Conservation (phyloP, 2,113 vertebrate species). For the Rhinoderma darwinii region DNA sequence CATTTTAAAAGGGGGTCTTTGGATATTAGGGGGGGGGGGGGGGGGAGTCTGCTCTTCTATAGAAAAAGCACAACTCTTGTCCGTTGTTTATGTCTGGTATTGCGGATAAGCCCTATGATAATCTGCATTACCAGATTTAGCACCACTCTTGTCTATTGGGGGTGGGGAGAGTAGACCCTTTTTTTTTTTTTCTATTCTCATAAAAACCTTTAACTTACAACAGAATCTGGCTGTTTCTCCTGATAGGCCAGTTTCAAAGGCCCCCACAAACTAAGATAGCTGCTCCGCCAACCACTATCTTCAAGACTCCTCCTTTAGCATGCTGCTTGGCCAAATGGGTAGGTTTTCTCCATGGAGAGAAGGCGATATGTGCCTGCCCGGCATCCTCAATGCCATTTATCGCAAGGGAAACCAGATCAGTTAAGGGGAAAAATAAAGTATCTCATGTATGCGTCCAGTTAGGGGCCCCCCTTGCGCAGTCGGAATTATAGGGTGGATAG, state of each 20-base stretch:
- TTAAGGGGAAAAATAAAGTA: not conserved
- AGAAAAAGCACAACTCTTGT: not conserved
- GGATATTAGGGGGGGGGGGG: not conserved
- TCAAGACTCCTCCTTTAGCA: not conserved
- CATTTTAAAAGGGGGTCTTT: not conserved
- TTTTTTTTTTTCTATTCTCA: no score
- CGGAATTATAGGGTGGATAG: no score
- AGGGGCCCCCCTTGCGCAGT: no score
- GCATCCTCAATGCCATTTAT: not conserved
- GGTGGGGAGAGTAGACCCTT: no score
- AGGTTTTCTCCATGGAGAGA: no score
- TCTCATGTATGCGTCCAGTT: no score
- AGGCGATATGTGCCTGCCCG: not conserved
- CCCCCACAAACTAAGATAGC: not conserved
- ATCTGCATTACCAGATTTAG: not conserved
- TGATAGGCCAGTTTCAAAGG: not conserved
- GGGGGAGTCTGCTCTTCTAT: no score
- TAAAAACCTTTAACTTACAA: not conserved
- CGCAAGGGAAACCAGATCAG: not conserved
- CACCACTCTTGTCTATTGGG: no score
- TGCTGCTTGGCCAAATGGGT: not conserved
- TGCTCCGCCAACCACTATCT: not conserved
- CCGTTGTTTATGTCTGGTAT: no score
- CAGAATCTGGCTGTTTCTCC: no score
- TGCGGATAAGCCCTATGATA: no score